phyloP scores from a whole-genome alignment of 2,113 vertebrate genomes.

The Mola mola region DNA sequence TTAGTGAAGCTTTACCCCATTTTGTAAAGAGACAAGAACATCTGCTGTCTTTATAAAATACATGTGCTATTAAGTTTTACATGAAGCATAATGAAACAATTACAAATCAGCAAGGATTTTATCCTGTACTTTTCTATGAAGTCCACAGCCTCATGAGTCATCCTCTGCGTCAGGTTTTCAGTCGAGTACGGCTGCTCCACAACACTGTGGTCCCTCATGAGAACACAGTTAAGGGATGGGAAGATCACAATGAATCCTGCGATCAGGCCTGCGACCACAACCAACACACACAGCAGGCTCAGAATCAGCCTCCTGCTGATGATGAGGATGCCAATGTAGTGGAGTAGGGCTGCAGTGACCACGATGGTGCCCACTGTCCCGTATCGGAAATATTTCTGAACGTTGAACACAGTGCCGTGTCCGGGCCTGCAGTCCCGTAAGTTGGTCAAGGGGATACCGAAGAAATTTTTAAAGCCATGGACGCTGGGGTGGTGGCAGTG shows the following conservation, averaged over 20 bases:
- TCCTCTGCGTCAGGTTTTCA: slow-evolving; percentile 85
- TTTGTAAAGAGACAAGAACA: too few relatives aligned
- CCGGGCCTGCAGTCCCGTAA: slow-evolving; percentile 87
- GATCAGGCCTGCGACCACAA: background rate
- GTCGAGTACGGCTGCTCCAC: slow-evolving; percentile 85
- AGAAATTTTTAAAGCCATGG: slow-evolving; percentile 90
- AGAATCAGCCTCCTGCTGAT: slow-evolving; percentile 38
- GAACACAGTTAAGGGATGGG: slow-evolving; percentile 87
- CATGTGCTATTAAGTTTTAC: too few relatives aligned
- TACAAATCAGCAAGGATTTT: background rate
- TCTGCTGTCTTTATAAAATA: too few relatives aligned
- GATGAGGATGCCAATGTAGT: slow-evolving; percentile 51
- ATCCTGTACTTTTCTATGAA: slow-evolving; percentile 86
- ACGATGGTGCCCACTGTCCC: slow-evolving; percentile 39
- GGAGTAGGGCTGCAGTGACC: slow-evolving; percentile 57
- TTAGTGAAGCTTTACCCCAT: too few relatives aligned
- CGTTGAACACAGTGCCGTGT: slow-evolving; percentile 80
- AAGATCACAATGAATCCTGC: slow-evolving; percentile 71
- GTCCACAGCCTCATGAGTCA: slow-evolving; percentile 80
- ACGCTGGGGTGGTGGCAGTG: slow-evolving; percentile 89
- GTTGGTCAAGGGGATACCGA: slow-evolving; percentile 86
- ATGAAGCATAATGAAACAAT: too few relatives aligned
- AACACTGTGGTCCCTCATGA: slow-evolving; percentile 82
- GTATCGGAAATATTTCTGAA: slow-evolving; percentile 43
- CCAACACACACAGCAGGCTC: slow-evolving; percentile 38